Conservation (phyloP, 2,797 vertebrate genomes). For the Ctenopoma multispine region DNA sequence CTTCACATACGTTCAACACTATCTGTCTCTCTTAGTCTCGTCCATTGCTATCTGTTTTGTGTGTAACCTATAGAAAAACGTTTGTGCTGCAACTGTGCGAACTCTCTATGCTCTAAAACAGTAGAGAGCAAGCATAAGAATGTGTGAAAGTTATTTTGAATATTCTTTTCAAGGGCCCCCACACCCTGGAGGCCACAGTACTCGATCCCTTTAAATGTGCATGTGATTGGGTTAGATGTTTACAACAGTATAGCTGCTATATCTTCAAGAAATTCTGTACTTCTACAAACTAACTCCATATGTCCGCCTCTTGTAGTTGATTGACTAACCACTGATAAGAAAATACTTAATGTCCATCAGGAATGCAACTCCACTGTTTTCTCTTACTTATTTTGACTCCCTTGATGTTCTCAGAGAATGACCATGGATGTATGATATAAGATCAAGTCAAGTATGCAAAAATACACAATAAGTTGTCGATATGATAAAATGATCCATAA, state of each 20-base stretch:
- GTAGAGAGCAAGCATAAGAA: too few species aligned
- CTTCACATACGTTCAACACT: slow-evolving; percentile 63
- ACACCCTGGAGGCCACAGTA: background rate
- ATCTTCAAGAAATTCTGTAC: background rate
- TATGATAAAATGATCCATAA: background rate
- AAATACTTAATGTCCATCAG: too few species aligned
- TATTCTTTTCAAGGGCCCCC: background rate
- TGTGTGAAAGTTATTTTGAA: slow-evolving; percentile 2
- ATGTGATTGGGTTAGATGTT: slow-evolving; percentile 1
- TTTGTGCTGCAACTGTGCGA: slow-evolving; percentile 70
- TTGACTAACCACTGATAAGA: background rate
- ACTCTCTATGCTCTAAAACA: slow-evolving; percentile 51
- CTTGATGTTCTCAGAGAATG: background rate
- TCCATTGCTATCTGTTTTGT: slow-evolving; percentile 60
- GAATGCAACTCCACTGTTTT: background rate
- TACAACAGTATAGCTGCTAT: background rate
- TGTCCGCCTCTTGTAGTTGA: background rate
- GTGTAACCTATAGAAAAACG: slow-evolving; percentile 72
- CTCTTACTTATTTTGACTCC: background rate
- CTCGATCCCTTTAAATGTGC: background rate
- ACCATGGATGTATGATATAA: background rate
- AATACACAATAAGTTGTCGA: background rate
- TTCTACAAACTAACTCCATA: background rate
- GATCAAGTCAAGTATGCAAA: background rate
- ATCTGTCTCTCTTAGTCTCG: slow-evolving; percentile 49